Evolutionary conservation across 1,140 invertebrate species (phyloP).

Genomic region (Penaeus chinensis): DNA sequence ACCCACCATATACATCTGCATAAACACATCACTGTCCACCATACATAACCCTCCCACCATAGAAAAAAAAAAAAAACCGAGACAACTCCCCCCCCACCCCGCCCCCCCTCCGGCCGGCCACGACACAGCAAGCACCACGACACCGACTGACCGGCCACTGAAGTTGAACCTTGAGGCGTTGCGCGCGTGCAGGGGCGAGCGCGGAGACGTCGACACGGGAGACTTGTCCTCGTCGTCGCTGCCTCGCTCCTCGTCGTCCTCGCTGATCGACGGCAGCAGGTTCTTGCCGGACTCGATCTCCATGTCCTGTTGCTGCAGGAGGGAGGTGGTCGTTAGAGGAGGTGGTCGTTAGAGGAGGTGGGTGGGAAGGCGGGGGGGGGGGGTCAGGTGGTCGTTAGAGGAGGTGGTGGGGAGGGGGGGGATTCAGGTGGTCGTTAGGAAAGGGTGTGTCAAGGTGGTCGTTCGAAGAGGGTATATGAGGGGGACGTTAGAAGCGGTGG

Average conservation of each 20-base stretch:
- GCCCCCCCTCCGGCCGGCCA: neutral
- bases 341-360: neutral
- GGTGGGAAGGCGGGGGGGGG: too few relatives aligned
- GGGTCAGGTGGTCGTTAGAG: too few relatives aligned
- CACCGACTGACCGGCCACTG: constrained; percentile 57
- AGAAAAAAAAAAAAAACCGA: too few relatives aligned
- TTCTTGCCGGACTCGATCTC: constrained; percentile 73
- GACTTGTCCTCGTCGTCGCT: constrained; percentile 77
- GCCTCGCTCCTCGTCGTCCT: constrained; percentile 85
- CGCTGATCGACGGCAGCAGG: constrained; percentile 85
- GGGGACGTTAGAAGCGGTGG: too few relatives aligned
- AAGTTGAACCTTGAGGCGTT: constrained; percentile 63
- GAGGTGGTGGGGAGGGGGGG: too few relatives aligned
- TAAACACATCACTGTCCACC: too few relatives aligned
- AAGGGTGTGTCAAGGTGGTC: too few relatives aligned
- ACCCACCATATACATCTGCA: too few relatives aligned
- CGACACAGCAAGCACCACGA: constrained; percentile 31
- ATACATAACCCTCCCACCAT: too few relatives aligned
- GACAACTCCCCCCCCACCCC: too few relatives aligned
- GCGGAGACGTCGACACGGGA: constrained; percentile 64
- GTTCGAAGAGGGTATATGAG: too few relatives aligned
- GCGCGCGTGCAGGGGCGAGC: constrained; percentile 57
- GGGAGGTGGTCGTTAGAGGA: neutral
- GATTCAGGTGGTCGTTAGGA: too few relatives aligned
- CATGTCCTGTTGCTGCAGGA: constrained; percentile 74